A percentile compares a stretch with the other conserved stretches of the same genome.
Evolutionary conservation across 2,797 vertebrate genomes (phyloP).

Genomic region (Catharus ustulatus): DNA sequence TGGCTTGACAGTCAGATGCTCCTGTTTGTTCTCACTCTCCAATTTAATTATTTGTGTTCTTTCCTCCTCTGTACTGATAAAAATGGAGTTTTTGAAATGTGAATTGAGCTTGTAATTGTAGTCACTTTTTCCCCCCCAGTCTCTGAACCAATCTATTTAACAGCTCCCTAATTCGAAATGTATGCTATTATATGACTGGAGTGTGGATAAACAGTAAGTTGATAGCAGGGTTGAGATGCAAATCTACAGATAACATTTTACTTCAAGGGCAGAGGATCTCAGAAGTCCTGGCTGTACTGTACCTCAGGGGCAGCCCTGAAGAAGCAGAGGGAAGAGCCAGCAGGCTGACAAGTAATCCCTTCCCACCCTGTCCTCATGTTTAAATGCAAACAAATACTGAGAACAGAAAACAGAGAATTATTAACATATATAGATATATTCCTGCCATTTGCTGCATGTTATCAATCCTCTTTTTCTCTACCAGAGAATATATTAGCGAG

Average conservation of each 20-base stretch:
- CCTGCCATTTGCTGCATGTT: background rate
- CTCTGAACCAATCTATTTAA: background rate
- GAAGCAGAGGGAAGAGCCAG: background rate
- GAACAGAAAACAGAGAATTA: background rate
- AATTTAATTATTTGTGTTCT: background rate
- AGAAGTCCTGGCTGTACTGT: background rate
- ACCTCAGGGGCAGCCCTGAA: background rate
- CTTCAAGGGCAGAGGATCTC: background rate
- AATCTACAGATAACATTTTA: constrained; percentile 19
- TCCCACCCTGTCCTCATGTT: background rate
- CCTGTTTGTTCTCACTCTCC: background rate
- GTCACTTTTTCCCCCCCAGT: rapidly evolving
- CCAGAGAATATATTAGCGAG: background rate
- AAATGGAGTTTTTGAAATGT: background rate
- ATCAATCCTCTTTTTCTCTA: constrained; percentile 37
- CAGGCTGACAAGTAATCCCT: background rate
- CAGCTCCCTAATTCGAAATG: background rate
- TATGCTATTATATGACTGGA: background rate
- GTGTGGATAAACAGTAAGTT: background rate
- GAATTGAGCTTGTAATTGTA: background rate
- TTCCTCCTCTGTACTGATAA: background rate
- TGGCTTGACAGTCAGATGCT: background rate
- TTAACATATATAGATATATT: background rate
- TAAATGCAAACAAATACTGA: constrained; percentile 19
- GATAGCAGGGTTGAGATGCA: background rate